phyloP scores from a whole-genome alignment of 2,888 invertebrate genomes.

The Dusona sp. region DNA sequence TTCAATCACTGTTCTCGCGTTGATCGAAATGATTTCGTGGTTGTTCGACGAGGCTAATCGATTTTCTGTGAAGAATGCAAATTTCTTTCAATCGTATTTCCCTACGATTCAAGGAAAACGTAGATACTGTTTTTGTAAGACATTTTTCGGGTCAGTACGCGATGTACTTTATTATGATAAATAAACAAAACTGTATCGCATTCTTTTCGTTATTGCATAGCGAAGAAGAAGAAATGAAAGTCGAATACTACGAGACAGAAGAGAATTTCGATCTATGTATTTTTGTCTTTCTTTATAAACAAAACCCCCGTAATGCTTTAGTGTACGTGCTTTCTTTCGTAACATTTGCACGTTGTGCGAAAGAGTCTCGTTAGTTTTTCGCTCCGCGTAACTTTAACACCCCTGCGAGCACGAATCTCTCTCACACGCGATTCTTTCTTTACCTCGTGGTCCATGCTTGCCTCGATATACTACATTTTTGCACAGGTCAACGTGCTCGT shows the following conservation, averaged over 20 bases:
- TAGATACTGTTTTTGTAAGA: not conserved
- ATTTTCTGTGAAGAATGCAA: not conserved
- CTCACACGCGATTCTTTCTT: constrained; percentile 26
- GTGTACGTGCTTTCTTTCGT: constrained; percentile 11
- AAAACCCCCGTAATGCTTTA: constrained; percentile 5
- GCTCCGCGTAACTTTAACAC: constrained; percentile 50
- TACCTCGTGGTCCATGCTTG: constrained; percentile 12
- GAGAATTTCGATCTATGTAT: constrained; percentile 25
- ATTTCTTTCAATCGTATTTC: constrained; percentile 31
- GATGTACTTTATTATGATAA: not conserved
- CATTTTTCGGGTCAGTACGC: constrained; percentile 16
- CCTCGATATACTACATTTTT: constrained; percentile 4
- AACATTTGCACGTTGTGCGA: constrained; percentile 29
- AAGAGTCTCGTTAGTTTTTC: constrained; percentile 63
- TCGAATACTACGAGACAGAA: not conserved
- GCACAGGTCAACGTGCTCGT: constrained; percentile 34
- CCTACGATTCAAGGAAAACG: constrained; percentile 34
- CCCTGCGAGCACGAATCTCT: constrained; percentile 21
- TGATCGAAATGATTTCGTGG: not conserved
- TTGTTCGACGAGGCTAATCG: not conserved
- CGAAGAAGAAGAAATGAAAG: constrained; percentile 1
- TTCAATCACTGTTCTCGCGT: constrained; percentile 11
- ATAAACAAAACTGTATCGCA: not conserved
- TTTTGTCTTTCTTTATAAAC: not conserved
- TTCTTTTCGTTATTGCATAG: not conserved